phyloP scores from a whole-genome alignment of 2,888 invertebrate genomes.

The Rhogogaster chlorosoma region DNA sequence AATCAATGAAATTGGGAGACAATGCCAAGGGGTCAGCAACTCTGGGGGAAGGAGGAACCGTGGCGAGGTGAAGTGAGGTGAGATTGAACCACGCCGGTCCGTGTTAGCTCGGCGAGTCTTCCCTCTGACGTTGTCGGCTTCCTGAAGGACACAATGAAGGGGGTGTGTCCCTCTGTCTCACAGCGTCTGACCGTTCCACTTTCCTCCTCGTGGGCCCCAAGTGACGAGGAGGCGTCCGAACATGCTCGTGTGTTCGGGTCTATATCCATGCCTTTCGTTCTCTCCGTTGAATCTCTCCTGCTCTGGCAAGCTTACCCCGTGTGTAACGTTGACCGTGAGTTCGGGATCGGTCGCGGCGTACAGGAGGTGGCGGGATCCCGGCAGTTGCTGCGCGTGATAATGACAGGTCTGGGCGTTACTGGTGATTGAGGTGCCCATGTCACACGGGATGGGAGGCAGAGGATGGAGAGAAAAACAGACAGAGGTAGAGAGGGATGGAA shows the following conservation, averaged over 20 bases:
- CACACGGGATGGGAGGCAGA: slow-evolving; percentile 62
- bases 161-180: slow-evolving; percentile 67
- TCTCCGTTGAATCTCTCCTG: slow-evolving; percentile 51
- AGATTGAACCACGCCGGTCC: slow-evolving; percentile 37
- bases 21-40: slow-evolving; percentile 69
- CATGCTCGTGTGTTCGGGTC: slow-evolving; percentile 46
- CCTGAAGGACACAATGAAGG: slow-evolving; percentile 67
- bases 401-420: slow-evolving; percentile 75
- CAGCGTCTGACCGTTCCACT: slow-evolving; percentile 35
- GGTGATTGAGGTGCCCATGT: slow-evolving; percentile 75
- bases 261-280: neutral
- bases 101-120: slow-evolving; percentile 61
- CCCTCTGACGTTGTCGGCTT: slow-evolving; percentile 55
- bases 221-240: slow-evolving; percentile 54
- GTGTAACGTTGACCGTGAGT: slow-evolving; percentile 41
- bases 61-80: slow-evolving; percentile 13
- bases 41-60: slow-evolving; percentile 15
- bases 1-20: slow-evolving; percentile 77
- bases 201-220: slow-evolving; percentile 36
- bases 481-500: slow-evolving; percentile 14
- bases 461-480: slow-evolving; percentile 37
- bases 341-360: neutral
- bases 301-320: slow-evolving; percentile 27
- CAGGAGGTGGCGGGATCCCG: slow-evolving; percentile 36
- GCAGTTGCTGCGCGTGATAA: slow-evolving; percentile 72